phyloP scores from a whole-genome alignment of 2,888 invertebrate genomes.

The Chromoteleia sp. region DNA sequence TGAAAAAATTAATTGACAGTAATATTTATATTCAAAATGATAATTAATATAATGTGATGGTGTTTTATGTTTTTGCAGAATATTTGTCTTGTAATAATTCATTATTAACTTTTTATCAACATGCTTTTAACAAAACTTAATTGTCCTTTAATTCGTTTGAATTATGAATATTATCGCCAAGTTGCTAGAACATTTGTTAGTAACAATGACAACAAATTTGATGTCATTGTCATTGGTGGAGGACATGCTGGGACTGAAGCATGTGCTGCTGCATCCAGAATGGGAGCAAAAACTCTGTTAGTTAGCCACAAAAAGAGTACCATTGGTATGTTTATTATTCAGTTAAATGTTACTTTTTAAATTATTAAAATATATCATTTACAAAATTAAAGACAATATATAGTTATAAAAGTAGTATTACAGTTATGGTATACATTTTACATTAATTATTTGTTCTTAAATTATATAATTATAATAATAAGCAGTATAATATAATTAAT shows the following conservation, averaged over 20 bases:
- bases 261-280: slow-evolving; percentile 92
- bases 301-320: slow-evolving; percentile 94
- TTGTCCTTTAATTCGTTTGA: slow-evolving; percentile 30
- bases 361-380: too few species aligned
- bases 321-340: slow-evolving; percentile 87
- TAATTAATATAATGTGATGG: slow-evolving; percentile 35
- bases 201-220: slow-evolving; percentile 82
- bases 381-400: too few species aligned
- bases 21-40: slow-evolving; percentile 84
- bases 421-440: too few species aligned
- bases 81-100: slow-evolving; percentile 9
- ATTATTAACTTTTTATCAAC: slow-evolving; percentile 3
- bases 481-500: too few species aligned
- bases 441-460: too few species aligned
- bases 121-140: slow-evolving; percentile 71
- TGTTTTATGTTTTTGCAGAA: slow-evolving; percentile 45
- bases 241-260: slow-evolving; percentile 97
- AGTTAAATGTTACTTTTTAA: not conserved
- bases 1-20: slow-evolving; percentile 88
- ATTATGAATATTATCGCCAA: slow-evolving; percentile 62
- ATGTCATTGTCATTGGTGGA: slow-evolving; percentile 95
- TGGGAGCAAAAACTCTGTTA: slow-evolving; percentile 92
- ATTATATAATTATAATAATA: too few species aligned
- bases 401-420: too few species aligned
- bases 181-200: slow-evolving; percentile 46